Conservation (phyloP, 2,888 invertebrate species). For the Synanthedon vespiformis region DNA sequence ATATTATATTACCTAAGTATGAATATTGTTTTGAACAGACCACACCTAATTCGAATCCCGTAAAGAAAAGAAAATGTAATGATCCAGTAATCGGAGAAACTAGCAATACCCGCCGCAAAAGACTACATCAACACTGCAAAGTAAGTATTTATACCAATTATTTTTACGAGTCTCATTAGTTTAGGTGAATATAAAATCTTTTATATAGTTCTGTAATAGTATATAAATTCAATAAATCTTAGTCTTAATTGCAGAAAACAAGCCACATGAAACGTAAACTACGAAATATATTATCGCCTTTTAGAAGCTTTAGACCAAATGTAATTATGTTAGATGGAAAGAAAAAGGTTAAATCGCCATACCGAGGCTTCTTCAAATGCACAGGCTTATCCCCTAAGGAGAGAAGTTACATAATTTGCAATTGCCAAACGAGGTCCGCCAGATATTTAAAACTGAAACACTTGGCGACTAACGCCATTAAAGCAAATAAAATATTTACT, state of each 20-base stretch:
- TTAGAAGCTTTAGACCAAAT: background rate
- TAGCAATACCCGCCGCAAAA: too few relatives aligned
- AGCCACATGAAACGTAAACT: background rate
- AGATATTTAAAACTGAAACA: conserved; percentile 45
- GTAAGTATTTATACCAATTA: too few relatives aligned
- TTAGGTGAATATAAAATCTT: too few relatives aligned
- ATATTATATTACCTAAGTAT: too few relatives aligned
- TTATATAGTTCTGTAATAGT: too few relatives aligned
- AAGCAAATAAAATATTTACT: conserved; percentile 64
- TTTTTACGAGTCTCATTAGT: too few relatives aligned
- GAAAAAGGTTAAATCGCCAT: background rate
- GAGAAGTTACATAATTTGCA: conserved; percentile 39
- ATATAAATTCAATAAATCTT: too few relatives aligned
- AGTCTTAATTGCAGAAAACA: background rate
- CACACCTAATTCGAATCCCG: too few relatives aligned
- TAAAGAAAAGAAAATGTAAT: too few relatives aligned
- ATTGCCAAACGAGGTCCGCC: conserved; percentile 32
- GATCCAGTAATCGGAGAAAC: too few relatives aligned
- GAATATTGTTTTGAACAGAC: too few relatives aligned
- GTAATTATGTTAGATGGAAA: background rate
- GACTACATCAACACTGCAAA: too few relatives aligned
- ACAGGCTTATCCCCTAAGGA: conserved; percentile 45
- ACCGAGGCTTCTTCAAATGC: background rate
- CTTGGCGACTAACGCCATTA: conserved; percentile 58
- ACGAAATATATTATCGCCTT: background rate